Base-by-base conservation (phyloP, 2,797 vertebrate species). In the Scleropages formosus region DNA sequence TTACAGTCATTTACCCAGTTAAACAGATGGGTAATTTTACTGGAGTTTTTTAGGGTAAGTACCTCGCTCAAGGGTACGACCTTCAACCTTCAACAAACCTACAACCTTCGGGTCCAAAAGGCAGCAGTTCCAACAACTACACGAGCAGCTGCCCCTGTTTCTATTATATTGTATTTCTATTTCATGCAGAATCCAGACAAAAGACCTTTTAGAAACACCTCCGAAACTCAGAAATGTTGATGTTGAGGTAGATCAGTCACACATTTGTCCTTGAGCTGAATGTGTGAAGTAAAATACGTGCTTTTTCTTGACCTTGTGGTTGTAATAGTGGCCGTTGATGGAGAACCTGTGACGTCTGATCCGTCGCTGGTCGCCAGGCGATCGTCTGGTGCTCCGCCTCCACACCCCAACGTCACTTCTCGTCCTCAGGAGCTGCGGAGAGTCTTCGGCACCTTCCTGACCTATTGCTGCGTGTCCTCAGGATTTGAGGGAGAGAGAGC, bases 241-340 rank as follows among this genome's bases (percentile, higher is more conserved):
- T 56, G 12, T 18, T 56, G 18, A 56, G 12, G 18, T n/a, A n/a
- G n/a, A n/a, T n/a, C n/a, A n/a, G n/a, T 56, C 1, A 56, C 12
- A 56, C 56, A 56, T 18, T 12, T 8, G 7, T 51, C 56, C 56
- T 64, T 27, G 15, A 31, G 12, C 12, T 18, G 27, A 24, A 18
- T 31, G n/a, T n/a, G n/a, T n/a, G n/a, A n/a, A 31, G 31, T 26
- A n/a, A 27, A 11, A 27, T 13, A 26, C 4, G 26, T n/a, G 27
- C 22, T 24, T 1, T 15, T 7, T 59, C 27, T 53, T 8, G 77
- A 94, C 97, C 91, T 95, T 99, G 56, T 96, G 96, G 89, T 98
- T 99, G 84, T 99, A 99, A 83, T 94, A 99, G 86, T 99, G 97
- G 6, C 97, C 97, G 0, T 98, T 99, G 87, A 99, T 98, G 85